Evolutionary conservation across 2,113 vertebrate species (phyloP).

Genomic region (Anguilla rostrata): DNA sequence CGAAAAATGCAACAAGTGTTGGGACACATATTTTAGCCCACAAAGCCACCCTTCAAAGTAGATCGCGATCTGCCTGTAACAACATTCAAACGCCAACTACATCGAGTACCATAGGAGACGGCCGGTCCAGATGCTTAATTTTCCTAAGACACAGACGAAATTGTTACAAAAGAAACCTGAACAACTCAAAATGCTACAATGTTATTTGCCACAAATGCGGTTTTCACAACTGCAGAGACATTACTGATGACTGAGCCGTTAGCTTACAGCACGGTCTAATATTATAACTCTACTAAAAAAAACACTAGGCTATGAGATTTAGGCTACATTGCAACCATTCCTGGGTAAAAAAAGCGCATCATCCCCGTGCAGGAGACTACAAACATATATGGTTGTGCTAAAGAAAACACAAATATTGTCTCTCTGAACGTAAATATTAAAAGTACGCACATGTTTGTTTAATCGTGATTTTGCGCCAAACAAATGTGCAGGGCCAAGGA

Average conservation of each 20-base stretch:
- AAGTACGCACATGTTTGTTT: no score
- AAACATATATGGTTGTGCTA: no score
- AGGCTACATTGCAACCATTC: not conserved
- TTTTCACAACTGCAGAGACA: no score
- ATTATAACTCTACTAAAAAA: not conserved
- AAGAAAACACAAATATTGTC: no score
- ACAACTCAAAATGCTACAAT: not conserved
- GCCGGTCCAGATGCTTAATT: not conserved
- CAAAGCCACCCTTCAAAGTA: not conserved
- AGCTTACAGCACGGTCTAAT: not conserved
- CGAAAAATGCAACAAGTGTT: conserved; percentile 13
- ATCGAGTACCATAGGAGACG: not conserved
- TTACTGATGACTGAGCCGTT: not conserved
- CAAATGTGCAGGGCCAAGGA: not conserved
- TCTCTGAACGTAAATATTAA: no score
- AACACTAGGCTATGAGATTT: not conserved
- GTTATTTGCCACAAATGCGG: no score
- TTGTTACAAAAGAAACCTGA: not conserved
- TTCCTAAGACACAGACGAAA: not conserved
- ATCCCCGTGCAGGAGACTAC: not conserved
- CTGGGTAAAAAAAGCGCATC: not conserved
- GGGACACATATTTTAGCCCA: not conserved
- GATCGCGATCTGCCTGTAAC: not conserved
- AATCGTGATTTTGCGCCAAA: not conserved
- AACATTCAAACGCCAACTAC: not conserved